A percentile compares a stretch with the other conserved stretches of the same genome.
phyloP scores from a whole-genome alignment of 2,888 invertebrate species.

The Nycteola revayana region DNA sequence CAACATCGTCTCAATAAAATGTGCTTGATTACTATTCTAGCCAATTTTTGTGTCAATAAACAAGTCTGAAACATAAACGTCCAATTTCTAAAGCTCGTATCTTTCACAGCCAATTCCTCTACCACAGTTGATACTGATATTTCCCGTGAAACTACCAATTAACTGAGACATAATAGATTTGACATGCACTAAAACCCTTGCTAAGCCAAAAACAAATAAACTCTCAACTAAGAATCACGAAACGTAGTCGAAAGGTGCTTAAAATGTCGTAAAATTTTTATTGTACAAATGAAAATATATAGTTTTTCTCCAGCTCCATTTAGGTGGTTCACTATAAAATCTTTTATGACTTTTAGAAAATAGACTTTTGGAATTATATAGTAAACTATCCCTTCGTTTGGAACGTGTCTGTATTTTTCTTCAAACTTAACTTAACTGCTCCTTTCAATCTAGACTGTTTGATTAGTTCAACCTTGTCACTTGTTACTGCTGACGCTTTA shows the following conservation, averaged over 20 bases:
- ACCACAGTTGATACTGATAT: conserved; percentile 58
- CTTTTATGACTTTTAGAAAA: conserved; percentile 63
- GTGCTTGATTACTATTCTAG: conserved; percentile 8
- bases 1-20: conserved; percentile 2
- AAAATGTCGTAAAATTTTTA: conserved; percentile 73
- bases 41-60: conserved; percentile 36
- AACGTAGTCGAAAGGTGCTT: conserved; percentile 59
- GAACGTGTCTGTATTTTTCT: no score
- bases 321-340: conserved; percentile 65
- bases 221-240: conserved; percentile 23
- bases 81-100: conserved; percentile 42
- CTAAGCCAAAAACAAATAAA: conserved; percentile 32
- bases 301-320: conserved; percentile 66
- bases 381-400: conserved; percentile 3
- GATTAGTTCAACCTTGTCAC: conserved; percentile 31
- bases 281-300: conserved; percentile 72
- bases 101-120: conserved; percentile 43
- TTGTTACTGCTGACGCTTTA: conserved; percentile 20
- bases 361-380: conserved; percentile 47
- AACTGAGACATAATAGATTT: conserved; percentile 34
- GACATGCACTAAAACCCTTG: conserved; percentile 35
- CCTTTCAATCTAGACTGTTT: conserved; percentile 16
- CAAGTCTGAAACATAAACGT: conserved; percentile 47
- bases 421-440: conserved; percentile 19
- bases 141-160: conserved; percentile 42